Conservation (phyloP, 2,888 invertebrate genomes). For the Diogma glabrata region DNA sequence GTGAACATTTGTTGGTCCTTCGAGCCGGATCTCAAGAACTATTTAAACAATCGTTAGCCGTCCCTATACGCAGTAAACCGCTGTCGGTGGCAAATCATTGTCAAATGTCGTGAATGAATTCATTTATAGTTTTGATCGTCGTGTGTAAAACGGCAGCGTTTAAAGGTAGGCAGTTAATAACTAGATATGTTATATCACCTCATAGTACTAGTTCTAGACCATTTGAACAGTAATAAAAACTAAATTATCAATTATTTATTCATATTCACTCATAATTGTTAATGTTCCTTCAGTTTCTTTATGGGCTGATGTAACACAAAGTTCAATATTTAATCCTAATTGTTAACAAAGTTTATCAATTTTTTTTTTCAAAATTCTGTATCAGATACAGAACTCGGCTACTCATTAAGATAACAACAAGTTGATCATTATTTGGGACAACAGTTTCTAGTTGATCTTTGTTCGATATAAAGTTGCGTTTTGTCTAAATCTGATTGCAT, state of each 20-base stretch:
- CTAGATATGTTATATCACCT: constrained; percentile 86
- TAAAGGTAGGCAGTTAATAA: constrained; percentile 96
- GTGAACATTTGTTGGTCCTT: no score
- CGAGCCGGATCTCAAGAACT: no score
- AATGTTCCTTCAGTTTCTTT: constrained; percentile 80
- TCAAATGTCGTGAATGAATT: no score
- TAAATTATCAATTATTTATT: constrained; percentile 63
- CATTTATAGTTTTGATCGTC: no score
- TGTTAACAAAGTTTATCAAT: constrained; percentile 60
- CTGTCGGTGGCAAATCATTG: no score
- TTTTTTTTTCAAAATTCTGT: constrained; percentile 68
- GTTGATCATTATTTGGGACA: constrained; percentile 52
- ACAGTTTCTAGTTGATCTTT: constrained; percentile 69
- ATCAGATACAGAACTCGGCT: constrained; percentile 85
- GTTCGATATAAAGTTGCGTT: constrained; percentile 90
- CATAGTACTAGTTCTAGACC: constrained; percentile 93
- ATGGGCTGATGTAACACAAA: constrained; percentile 88
- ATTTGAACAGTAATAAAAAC: constrained; percentile 92
- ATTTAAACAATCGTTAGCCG: no score
- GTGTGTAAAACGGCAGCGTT: no score
- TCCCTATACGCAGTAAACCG: no score
- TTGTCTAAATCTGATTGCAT: constrained; percentile 78
- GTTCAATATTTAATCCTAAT: constrained; percentile 65
- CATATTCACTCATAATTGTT: constrained; percentile 64
- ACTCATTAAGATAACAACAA: constrained; percentile 89